These are phyloP conservation scores for Watsonalla cultraria DNA, from an alignment of 2,888 invertebrate species.

Conservation along the genomic window DNA sequence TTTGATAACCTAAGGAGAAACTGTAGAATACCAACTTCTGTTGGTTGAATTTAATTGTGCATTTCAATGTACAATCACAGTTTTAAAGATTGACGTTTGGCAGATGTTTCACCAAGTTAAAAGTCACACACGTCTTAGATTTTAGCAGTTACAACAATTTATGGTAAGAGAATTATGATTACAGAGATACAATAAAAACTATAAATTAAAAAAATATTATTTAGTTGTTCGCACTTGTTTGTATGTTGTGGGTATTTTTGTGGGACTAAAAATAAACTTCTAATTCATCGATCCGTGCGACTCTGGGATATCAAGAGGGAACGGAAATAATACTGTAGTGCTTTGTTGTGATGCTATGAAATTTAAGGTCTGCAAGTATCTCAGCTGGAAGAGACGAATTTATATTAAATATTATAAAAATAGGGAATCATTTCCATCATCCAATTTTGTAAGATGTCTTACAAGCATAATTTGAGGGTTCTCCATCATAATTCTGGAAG, in stretches of 20 bases:
- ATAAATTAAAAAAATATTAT: too few relatives aligned
- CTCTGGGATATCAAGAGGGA: constrained; percentile 41
- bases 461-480: constrained; percentile 51
- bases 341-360: constrained; percentile 37
- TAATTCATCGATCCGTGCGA: not conserved
- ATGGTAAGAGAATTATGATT: too few relatives aligned
- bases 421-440: not conserved
- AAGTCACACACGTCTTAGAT: too few relatives aligned
- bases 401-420: not conserved
- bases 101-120: too few relatives aligned
- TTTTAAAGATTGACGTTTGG: too few relatives aligned
- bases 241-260: not conserved
- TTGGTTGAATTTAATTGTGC: too few relatives aligned
- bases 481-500: constrained; percentile 40
- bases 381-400: constrained; percentile 37
- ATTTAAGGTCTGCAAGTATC: constrained; percentile 52
- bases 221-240: too few relatives aligned
- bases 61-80: too few relatives aligned
- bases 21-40: too few relatives aligned
- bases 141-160: too few relatives aligned
- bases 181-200: too few relatives aligned
- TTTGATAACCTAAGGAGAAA: too few relatives aligned
- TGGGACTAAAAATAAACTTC: not conserved
- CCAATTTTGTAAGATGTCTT: constrained; percentile 29
- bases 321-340: constrained; percentile 48